phyloP scores from a whole-genome alignment of 1,140 invertebrate species.

The Oryctes rhinoceros region DNA sequence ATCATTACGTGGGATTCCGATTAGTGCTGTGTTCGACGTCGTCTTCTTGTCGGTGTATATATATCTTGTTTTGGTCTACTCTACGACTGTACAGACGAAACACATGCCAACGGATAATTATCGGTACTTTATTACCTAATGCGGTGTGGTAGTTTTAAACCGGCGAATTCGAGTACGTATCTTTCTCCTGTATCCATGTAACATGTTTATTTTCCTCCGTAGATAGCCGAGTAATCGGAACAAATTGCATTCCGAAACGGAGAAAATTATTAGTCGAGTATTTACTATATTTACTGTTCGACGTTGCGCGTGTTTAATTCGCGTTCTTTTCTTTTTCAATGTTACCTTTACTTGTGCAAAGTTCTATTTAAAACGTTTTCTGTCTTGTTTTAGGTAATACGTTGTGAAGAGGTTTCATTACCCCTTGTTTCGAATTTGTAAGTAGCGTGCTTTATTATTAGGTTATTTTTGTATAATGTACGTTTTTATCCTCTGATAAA shows the following conservation, averaged over 20 bases:
- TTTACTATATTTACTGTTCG: background rate
- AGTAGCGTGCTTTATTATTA: background rate
- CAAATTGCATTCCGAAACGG: constrained; percentile 14
- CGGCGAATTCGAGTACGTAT: background rate
- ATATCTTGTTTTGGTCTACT: background rate
- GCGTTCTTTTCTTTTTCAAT: no score
- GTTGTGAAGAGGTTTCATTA: background rate
- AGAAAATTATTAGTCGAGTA: background rate
- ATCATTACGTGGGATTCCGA: background rate
- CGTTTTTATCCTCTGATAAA: background rate
- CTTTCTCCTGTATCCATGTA: background rate
- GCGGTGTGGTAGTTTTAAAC: background rate
- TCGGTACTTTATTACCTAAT: constrained; percentile 34
- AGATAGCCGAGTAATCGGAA: constrained; percentile 1
- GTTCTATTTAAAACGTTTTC: background rate
- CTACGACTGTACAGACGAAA: background rate
- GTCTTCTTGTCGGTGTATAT: background rate
- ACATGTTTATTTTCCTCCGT: background rate
- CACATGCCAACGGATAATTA: constrained; percentile 32
- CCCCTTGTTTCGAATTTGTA: background rate
- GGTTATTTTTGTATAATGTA: background rate
- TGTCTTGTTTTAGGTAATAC: constrained; percentile 4
- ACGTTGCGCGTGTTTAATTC: no score
- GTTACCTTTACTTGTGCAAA: no score
- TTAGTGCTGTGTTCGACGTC: background rate